Evolutionary conservation across 2,797 vertebrate species (phyloP), one percentile per base, ranked within the genome.

Genomic region (Odontamblyopus rebecca): DNA sequence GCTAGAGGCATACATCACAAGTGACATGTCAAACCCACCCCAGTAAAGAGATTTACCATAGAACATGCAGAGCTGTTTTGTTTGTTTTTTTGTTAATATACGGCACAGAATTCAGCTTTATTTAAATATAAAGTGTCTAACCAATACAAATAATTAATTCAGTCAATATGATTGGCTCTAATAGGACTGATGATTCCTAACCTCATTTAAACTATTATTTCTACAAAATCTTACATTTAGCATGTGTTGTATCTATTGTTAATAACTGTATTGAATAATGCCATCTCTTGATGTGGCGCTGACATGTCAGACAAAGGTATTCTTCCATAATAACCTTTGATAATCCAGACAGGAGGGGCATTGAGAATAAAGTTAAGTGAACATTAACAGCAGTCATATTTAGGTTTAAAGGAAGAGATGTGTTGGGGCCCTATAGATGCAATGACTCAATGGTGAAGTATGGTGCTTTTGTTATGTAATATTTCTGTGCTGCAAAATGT

Each of bases 401-500:
- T 48, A 48, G 44, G 13, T 48, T 48, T 48, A 48, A 48, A 48
- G 44, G 44, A 48, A 48, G 44, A 48, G 44, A 48, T 16, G 11
- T 48, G 44, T 48, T 26, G 53, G 53, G 53, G 8, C 53, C 53
- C 53, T 53, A 71, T 30, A 71, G n/a, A 79, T 62, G n/a, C 53
- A 18, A 38, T 61, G 41, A 13, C 44, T 48, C 41, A 44, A 48
- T 44, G 13, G 61, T 4, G 32, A 59, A 41, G 5, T 32, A 69
- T 27, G n/a, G 35, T 70, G 18, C 26, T 53, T 48, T 41, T 75
- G 27, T 87, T 88, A 85, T 57, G 56, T 73, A 86, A 88, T 29
- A 29, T 44, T 44, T 63, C 7, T 15, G 67, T 76, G 74, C 64
- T 71, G 67, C 64, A 77, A 72, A 61, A 60, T 76, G 69, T 60